A percentile compares a stretch with the other conserved stretches of the same genome.
Evolutionary conservation across 2,113 vertebrate genomes (phyloP).

Genomic region (Myocastor coypus): DNA sequence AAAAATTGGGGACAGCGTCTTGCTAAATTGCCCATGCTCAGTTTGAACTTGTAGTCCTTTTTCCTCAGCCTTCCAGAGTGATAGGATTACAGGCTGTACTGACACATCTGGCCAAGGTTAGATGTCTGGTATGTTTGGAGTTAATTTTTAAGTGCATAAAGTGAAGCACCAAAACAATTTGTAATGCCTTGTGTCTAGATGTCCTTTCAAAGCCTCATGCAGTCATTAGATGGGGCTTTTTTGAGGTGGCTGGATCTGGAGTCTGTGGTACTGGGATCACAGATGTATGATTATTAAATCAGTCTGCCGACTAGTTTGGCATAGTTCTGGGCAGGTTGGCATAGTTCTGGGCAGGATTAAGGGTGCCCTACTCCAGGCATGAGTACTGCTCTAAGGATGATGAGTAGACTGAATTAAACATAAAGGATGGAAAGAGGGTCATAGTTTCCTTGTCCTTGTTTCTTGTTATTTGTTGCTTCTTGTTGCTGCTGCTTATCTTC

Average conservation of each 20-base stretch:
- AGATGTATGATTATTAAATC: neutral
- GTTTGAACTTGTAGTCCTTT: neutral
- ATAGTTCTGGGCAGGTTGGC: neutral
- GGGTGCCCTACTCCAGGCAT: neutral
- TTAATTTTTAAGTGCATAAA: neutral
- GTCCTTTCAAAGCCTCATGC: neutral
- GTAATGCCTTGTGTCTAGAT: neutral
- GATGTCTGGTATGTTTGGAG: neutral
- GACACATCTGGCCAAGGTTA: neutral
- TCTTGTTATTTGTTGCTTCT: neutral
- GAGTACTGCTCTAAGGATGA: neutral
- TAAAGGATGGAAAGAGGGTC: neutral
- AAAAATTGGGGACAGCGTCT: neutral
- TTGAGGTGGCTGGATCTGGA: neutral
- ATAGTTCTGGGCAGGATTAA: neutral
- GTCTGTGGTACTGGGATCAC: neutral
- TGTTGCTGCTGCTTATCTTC: neutral
- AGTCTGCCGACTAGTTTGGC: neutral
- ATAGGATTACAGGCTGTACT: neutral
- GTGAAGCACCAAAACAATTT: neutral
- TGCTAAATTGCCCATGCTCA: neutral
- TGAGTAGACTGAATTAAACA: neutral
- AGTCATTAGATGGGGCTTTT: neutral
- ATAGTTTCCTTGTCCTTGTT: neutral
- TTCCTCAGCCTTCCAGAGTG: neutral